These are phyloP conservation scores for Erithacus rubecula DNA, from an alignment of 2,797 vertebrate species.

Conservation along the genomic window DNA sequence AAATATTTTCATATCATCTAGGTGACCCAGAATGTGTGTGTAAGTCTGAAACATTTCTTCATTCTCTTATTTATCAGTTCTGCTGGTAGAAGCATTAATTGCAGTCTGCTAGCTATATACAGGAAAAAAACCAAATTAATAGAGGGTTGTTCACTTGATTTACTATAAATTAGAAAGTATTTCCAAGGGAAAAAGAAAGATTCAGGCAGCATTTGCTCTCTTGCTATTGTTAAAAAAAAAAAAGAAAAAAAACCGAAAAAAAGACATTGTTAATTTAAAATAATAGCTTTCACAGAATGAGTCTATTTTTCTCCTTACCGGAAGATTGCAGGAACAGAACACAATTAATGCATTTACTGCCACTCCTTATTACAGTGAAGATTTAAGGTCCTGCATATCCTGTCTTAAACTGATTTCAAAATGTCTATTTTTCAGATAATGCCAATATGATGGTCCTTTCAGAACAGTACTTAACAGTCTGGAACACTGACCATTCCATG, in stretches of 20 bases:
- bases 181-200: neutral
- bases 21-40: neutral
- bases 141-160: neutral
- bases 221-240: neutral
- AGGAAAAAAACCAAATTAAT: neutral
- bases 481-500: neutral
- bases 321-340: conserved; percentile 67
- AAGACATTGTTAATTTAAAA: conserved; percentile 58
- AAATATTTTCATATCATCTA: neutral
- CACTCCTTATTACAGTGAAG: conserved; percentile 21
- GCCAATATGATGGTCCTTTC: neutral
- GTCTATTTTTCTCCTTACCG: conserved; percentile 49
- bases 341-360: conserved; percentile 55
- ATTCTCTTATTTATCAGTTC: neutral
- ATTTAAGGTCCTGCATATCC: conserved; percentile 8
- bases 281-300: conserved; percentile 43
- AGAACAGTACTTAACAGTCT: neutral
- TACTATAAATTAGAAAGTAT: neutral
- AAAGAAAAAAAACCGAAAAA: neutral
- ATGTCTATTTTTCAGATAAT: neutral
- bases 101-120: neutral
- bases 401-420: conserved; percentile 12
- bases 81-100: neutral
- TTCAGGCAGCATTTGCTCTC: conserved; percentile 25
- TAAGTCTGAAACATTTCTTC: neutral